phyloP scores from a whole-genome alignment of 2,797 vertebrate genomes.

The Microtus agrestis region DNA sequence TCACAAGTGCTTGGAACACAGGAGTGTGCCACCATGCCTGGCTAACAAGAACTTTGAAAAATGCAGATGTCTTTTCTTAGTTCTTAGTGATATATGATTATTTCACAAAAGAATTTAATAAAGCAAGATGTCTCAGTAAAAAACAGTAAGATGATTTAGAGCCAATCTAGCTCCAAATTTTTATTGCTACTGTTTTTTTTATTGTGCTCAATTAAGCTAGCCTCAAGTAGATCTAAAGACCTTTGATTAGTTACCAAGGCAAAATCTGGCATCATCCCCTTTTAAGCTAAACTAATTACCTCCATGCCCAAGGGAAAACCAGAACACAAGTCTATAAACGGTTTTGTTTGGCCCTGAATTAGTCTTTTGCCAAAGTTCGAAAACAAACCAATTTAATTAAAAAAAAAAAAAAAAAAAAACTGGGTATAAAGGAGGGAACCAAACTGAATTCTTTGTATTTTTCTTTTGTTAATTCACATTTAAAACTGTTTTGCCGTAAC shows the following conservation, averaged over 20 bases:
- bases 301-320: conserved; percentile 50
- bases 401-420: background rate
- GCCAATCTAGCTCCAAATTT: conserved; percentile 40
- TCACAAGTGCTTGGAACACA: background rate
- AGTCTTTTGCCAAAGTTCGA: conserved; percentile 28
- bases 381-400: conserved; percentile 50
- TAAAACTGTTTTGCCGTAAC: conserved; percentile 50
- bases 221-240: conserved; percentile 63
- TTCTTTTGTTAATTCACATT: conserved; percentile 47
- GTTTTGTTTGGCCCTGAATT: conserved; percentile 51
- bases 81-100: conserved; percentile 29
- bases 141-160: conserved; percentile 49
- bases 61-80: conserved; percentile 39
- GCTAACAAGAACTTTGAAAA: conserved; percentile 51
- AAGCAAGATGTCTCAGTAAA: conserved; percentile 1
- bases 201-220: conserved; percentile 64
- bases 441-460: conserved; percentile 56
- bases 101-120: conserved; percentile 48
- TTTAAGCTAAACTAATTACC: conserved; percentile 62
- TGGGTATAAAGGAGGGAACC: background rate
- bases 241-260: conserved; percentile 62
- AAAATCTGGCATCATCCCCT: conserved; percentile 56
- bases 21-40: background rate
- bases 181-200: background rate
- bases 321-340: conserved; percentile 45